Percentiles rank a stretch among this genome's conserved stretches.
phyloP scores from a whole-genome alignment of 2,888 invertebrate genomes.

The Lycophotia porphyrea region DNA sequence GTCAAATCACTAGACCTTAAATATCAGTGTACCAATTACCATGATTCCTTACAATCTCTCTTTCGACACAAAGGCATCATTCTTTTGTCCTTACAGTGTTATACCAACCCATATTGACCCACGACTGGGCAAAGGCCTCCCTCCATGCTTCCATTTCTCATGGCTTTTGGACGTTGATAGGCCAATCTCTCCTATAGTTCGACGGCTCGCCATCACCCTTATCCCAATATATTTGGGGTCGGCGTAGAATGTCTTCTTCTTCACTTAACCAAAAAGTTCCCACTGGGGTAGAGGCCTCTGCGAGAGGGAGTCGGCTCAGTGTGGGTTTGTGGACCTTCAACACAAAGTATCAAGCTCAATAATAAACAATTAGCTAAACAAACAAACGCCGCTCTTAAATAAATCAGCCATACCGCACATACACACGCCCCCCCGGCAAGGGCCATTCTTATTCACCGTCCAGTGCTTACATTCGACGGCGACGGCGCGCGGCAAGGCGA shows the following conservation, averaged over 20 bases:
- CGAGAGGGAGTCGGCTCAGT: not conserved
- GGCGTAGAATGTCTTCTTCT: not conserved
- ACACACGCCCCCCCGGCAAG: constrained; percentile 80
- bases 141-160: not conserved
- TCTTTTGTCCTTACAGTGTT: not conserved
- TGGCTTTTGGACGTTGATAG: not conserved
- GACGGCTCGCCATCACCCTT: not conserved
- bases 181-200: not conserved
- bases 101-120: not conserved
- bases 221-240: not conserved
- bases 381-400: constrained; percentile 32
- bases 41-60: not conserved
- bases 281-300: not conserved
- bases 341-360: constrained; percentile 8
- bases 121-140: not conserved
- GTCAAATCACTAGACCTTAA: not conserved
- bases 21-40: not conserved
- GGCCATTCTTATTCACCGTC: constrained; percentile 95
- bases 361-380: not conserved
- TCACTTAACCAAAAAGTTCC: not conserved
- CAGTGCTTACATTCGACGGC: constrained; percentile 99
- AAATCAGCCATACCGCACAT: constrained; percentile 76
- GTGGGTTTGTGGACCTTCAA: no score
- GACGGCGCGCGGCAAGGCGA: constrained; percentile 95
- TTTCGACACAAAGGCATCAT: not conserved